phyloP scores from a whole-genome alignment of 2,797 vertebrate species.

The Typhlichthys subterraneus region DNA sequence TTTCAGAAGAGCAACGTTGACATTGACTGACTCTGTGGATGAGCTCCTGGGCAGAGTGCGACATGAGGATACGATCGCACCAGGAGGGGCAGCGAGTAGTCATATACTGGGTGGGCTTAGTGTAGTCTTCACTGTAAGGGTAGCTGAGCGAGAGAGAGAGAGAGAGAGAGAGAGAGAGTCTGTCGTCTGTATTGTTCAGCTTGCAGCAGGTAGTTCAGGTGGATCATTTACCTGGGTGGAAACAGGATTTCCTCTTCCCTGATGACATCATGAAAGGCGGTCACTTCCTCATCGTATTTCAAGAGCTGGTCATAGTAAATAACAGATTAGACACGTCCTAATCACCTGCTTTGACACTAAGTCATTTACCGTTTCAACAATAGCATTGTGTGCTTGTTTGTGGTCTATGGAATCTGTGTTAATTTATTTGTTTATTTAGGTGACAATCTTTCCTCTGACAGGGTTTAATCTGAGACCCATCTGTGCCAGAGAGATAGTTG shows the following conservation, averaged over 20 bases:
- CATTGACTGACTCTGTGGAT: constrained; percentile 68
- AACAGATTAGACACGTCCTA: neutral
- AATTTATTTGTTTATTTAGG: neutral
- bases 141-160: constrained; percentile 67
- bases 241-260: constrained; percentile 80
- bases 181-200: neutral
- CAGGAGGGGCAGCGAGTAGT: constrained; percentile 85
- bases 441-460: constrained; percentile 19
- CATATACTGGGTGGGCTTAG: constrained; percentile 83
- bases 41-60: constrained; percentile 66
- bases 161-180: constrained; percentile 13
- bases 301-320: constrained; percentile 68
- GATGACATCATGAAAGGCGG: constrained; percentile 73
- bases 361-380: neutral
- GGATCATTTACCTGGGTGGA: constrained; percentile 77
- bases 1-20: neutral
- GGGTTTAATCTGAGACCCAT: constrained; percentile 26
- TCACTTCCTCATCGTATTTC: constrained; percentile 81
- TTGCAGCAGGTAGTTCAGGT: neutral
- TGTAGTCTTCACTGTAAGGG: constrained; percentile 84
- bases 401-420: neutral
- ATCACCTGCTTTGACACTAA: neutral
- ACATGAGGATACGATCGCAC: constrained; percentile 86
- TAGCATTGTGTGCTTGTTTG: constrained; percentile 7
- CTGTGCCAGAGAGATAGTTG: constrained; percentile 14